A percentile compares a stretch with the other conserved stretches of the same genome.
These are phyloP conservation scores for Cynoglossus semilaevis DNA, from an alignment of 2,113 vertebrate genomes.

Conservation along the genomic window DNA sequence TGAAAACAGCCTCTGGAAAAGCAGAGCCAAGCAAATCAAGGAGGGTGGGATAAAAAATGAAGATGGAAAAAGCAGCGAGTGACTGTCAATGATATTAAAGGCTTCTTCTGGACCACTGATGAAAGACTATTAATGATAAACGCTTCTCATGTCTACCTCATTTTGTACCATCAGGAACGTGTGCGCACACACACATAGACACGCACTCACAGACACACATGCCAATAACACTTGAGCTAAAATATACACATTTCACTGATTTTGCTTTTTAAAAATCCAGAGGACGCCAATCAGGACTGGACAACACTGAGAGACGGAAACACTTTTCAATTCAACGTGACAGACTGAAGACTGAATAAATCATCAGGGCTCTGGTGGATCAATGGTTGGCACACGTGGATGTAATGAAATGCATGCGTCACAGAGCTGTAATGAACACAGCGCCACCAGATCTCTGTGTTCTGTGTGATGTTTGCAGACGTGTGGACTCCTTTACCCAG, in stretches of 20 bases:
- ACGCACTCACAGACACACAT: background rate
- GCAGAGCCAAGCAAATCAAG: conserved; percentile 17
- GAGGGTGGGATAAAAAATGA: conserved; percentile 47
- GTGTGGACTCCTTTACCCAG: conserved; percentile 29
- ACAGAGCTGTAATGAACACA: conserved; percentile 27
- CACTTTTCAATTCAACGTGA: conserved; percentile 23
- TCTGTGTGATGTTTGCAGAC: conserved; percentile 17
- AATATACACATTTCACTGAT: background rate
- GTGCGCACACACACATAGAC: too few species aligned
- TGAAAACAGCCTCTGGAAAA: conserved; percentile 45
- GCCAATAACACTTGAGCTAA: conserved; percentile 14
- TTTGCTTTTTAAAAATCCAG: conserved; percentile 12
- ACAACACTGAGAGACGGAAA: conserved; percentile 11
- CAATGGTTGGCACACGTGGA: conserved; percentile 21
- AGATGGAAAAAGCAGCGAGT: conserved; percentile 48
- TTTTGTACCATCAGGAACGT: conserved; percentile 32
- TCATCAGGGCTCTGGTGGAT: conserved; percentile 25
- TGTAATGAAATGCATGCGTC: conserved; percentile 48
- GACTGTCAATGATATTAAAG: conserved; percentile 59
- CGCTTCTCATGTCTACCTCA: conserved; percentile 46
- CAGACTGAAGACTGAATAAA: conserved; percentile 21
- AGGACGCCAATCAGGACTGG: conserved; percentile 4
- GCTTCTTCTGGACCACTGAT: conserved; percentile 60
- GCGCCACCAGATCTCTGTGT: conserved; percentile 25
- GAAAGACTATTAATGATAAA: conserved; percentile 72